Percentiles rank a stretch among this genome's conserved stretches.
These are phyloP conservation scores for Styela clava DNA, from an alignment of 23 tunicate species.

Conservation along the genomic window DNA sequence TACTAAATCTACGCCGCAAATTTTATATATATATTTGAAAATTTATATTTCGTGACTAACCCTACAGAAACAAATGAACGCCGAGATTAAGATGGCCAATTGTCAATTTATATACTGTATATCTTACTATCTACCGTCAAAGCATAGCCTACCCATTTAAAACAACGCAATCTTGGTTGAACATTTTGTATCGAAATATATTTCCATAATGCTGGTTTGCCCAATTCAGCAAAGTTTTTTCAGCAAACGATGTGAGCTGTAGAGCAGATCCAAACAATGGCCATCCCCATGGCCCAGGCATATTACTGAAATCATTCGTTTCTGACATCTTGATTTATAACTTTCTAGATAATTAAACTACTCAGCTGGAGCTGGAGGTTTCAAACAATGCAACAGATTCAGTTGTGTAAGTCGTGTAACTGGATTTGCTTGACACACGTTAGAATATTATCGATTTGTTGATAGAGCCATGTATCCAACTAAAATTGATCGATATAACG, in stretches of 20 bases:
- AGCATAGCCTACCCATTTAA: conserved; percentile 70
- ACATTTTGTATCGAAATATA: conserved; percentile 44
- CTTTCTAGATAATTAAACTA: no score
- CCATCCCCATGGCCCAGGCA: conserved; percentile 29
- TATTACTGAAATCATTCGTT: background rate
- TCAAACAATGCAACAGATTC: no score
- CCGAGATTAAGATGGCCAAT: background rate
- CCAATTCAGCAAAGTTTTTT: conserved; percentile 51
- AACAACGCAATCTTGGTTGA: conserved; percentile 31
- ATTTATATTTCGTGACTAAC: no score
- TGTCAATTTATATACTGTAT: background rate
- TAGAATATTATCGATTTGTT: no score
- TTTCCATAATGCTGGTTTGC: conserved; percentile 56
- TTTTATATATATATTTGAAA: no score
- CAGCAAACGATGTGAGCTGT: conserved; percentile 17
- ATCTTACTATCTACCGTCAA: no score
- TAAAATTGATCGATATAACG: background rate
- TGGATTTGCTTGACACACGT: background rate
- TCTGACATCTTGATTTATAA: background rate
- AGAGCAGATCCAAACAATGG: conserved; percentile 16
- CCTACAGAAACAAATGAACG: no score
- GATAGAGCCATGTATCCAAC: background rate
- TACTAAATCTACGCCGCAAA: no score
- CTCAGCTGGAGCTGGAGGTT: no score
- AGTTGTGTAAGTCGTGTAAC: no score